phyloP scores from a whole-genome alignment of 2,113 vertebrate genomes.

The Ornithorhynchus anatinus region DNA sequence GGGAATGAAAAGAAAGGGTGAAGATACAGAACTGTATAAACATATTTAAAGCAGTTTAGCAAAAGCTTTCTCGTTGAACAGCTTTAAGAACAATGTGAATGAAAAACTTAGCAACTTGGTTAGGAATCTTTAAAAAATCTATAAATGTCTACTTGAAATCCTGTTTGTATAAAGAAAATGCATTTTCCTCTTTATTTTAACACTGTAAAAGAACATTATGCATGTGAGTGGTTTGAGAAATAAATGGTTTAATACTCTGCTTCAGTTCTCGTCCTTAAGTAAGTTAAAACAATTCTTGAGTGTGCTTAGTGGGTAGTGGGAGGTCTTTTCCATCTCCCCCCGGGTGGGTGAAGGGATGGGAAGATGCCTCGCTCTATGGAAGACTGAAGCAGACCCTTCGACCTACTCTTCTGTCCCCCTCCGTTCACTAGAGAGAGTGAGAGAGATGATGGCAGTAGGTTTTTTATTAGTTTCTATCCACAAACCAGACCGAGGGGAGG shows the following conservation, averaged over 20 bases:
- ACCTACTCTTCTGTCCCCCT: neutral
- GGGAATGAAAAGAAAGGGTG: slow-evolving; percentile 32
- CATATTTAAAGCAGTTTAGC: slow-evolving; percentile 70
- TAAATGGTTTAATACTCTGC: slow-evolving; percentile 80
- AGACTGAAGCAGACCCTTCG: neutral
- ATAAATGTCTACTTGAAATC: slow-evolving; percentile 82
- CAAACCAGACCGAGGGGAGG: slow-evolving; percentile 16
- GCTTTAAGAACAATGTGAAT: slow-evolving; percentile 86
- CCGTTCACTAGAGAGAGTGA: slow-evolving; percentile 12
- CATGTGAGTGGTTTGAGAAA: slow-evolving; percentile 84
- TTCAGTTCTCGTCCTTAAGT: slow-evolving; percentile 16
- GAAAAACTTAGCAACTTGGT: slow-evolving; percentile 76
- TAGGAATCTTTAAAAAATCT: slow-evolving; percentile 78
- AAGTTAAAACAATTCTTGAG: neutral
- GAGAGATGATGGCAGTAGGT: neutral
- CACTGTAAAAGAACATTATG: slow-evolving; percentile 84
- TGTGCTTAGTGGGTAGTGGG: neutral
- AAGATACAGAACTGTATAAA: slow-evolving; percentile 63
- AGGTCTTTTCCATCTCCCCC: neutral
- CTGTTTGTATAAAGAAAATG: slow-evolving; percentile 74
- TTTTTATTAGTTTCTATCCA: slow-evolving; percentile 33
- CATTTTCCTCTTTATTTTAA: slow-evolving; percentile 80
- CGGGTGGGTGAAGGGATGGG: no score
- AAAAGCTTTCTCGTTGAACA: slow-evolving; percentile 71
- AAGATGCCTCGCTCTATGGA: neutral